A percentile compares a stretch with the other conserved stretches of the same genome.
Evolutionary conservation across 1,140 invertebrate genomes (phyloP).

Genomic region (Cherax destructor): DNA sequence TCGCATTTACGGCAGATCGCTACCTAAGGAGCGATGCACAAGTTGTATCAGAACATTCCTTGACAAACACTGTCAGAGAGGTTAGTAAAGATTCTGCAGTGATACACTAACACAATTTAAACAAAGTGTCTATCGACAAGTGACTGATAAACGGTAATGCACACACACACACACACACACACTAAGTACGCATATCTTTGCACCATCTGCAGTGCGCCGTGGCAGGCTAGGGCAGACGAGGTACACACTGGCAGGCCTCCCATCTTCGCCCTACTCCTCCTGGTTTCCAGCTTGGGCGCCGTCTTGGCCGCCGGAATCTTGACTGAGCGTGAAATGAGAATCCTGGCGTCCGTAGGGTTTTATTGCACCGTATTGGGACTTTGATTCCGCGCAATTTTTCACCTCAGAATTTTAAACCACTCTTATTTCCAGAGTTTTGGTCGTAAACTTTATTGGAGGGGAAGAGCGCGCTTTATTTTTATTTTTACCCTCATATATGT

Average conservation of each 20-base stretch:
- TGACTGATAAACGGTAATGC: too few relatives aligned
- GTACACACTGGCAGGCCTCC: background rate
- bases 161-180: too few relatives aligned
- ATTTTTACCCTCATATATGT: background rate
- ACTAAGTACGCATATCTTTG: too few relatives aligned
- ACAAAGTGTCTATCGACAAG: too few relatives aligned
- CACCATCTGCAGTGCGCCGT: too few relatives aligned
- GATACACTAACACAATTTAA: too few relatives aligned
- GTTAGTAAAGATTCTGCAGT: too few relatives aligned
- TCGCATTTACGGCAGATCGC: too few relatives aligned
- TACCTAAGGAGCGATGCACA: too few relatives aligned
- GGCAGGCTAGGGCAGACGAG: too few relatives aligned
- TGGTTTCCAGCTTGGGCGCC: background rate
- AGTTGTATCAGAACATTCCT: too few relatives aligned
- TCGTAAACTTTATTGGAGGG: conserved; percentile 43
- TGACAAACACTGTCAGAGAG: too few relatives aligned
- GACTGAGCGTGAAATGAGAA: conserved; percentile 57
- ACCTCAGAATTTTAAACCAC: conserved; percentile 51
- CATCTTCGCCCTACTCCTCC: background rate
- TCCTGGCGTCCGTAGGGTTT: conserved; percentile 12
- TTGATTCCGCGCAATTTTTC: conserved; percentile 52
- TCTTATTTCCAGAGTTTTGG: conserved; percentile 35
- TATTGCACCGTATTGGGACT: conserved; percentile 44
- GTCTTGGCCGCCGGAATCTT: conserved; percentile 26
- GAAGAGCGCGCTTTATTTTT: background rate